Percentiles rank a stretch among this genome's conserved stretches.
These are phyloP conservation scores for Dascillus cervinus DNA, from an alignment of 2,888 invertebrate genomes.

Conservation along the genomic window DNA sequence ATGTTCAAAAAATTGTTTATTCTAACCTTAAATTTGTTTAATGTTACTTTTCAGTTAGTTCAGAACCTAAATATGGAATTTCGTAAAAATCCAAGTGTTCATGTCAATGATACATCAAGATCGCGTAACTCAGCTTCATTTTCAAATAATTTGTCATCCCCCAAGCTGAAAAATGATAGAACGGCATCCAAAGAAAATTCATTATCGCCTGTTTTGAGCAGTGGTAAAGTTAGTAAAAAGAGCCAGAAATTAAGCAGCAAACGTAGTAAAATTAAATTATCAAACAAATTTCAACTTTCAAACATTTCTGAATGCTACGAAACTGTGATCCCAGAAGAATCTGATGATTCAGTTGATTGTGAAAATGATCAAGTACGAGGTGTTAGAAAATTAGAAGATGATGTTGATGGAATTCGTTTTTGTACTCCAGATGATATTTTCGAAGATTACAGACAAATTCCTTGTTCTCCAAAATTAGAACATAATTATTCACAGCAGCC, in stretches of 20 bases:
- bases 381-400: not conserved
- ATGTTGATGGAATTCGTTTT: not conserved
- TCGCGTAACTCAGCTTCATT: no score
- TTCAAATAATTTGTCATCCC: no score
- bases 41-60: no score
- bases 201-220: constrained; percentile 28
- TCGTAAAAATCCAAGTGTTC: no score
- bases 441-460: not conserved
- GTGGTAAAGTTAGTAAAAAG: constrained; percentile 15
- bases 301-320: not conserved
- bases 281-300: constrained; percentile 7
- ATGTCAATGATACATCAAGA: no score
- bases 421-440: not conserved
- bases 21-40: no score
- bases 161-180: no score
- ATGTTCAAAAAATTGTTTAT: no score
- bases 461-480: not conserved
- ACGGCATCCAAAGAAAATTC: no score
- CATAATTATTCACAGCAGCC: no score
- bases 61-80: no score
- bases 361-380: not conserved
- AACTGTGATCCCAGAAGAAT: not conserved
- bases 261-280: constrained; percentile 9
- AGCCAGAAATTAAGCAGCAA: constrained; percentile 12
- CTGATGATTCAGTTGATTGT: no score